A percentile compares a stretch with the other conserved stretches of the same genome.
Evolutionary conservation across 64 coral and sea anemone species (phyloP).

Genomic region (Trachythela sp.): DNA sequence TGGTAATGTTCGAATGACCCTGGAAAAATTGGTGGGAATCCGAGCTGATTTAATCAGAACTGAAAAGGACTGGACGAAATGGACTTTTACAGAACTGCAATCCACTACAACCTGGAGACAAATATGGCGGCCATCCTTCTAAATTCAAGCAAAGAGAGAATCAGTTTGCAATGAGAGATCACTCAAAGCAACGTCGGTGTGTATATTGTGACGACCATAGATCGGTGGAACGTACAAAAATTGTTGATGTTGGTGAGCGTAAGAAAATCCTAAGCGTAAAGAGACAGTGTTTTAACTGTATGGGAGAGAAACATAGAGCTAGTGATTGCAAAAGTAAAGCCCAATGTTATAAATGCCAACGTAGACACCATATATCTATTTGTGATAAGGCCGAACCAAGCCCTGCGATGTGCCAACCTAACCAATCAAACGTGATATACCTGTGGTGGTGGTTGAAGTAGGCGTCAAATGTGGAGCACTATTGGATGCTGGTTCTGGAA

Average conservation of each 20-base stretch:
- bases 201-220: slow-evolving; percentile 51
- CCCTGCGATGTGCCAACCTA: not conserved
- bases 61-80: slow-evolving; percentile 42
- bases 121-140: not conserved
- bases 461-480: slow-evolving; percentile 39
- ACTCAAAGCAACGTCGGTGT: not conserved
- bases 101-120: not conserved
- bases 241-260: not conserved
- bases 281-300: slow-evolving; percentile 57
- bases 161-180: slow-evolving; percentile 25
- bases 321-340: slow-evolving; percentile 23
- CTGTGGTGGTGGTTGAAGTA: slow-evolving; percentile 30
- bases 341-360: not conserved
- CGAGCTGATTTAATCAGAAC: slow-evolving; percentile 45
- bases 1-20: not conserved
- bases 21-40: slow-evolving; percentile 35
- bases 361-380: not conserved
- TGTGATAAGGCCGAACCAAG: not conserved
- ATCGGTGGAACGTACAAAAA: slow-evolving; percentile 32
- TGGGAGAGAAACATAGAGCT: slow-evolving; percentile 27
- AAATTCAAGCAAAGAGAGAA: slow-evolving; percentile 16
- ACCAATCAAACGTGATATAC: not conserved
- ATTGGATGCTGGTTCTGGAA: slow-evolving; percentile 6
- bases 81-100: slow-evolving; percentile 33
- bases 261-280: slow-evolving; percentile 15